A percentile compares a stretch with the other conserved stretches of the same genome.
Conservation (phyloP, 2,888 invertebrate species). For the Heliconius aoede region DNA sequence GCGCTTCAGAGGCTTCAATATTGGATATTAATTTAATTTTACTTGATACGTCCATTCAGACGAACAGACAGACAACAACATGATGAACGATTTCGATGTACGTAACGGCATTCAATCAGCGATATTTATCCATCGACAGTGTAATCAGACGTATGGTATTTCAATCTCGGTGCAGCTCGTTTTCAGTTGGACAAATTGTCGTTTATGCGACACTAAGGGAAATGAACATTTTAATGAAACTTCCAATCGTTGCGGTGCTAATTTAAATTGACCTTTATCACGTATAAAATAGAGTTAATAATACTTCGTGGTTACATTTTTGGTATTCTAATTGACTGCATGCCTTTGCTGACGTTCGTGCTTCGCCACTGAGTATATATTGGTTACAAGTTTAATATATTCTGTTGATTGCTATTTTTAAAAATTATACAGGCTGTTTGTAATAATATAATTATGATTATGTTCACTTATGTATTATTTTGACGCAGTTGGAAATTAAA, state of each 20-base stretch:
- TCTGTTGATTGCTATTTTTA: conserved; percentile 18
- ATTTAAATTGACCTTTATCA: conserved; percentile 18
- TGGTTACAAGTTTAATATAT: conserved; percentile 20
- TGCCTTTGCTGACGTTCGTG: conserved; percentile 24
- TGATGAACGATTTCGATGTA: too few species aligned
- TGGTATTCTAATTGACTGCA: conserved; percentile 25
- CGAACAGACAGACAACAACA: too few species aligned
- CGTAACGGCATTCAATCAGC: conserved; percentile 9
- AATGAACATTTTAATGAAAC: conserved; percentile 45
- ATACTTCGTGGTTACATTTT: neutral
- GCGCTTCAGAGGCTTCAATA: too few species aligned
- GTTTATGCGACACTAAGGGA: conserved; percentile 41
- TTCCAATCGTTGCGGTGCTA: neutral
- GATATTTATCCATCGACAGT: conserved; percentile 20
- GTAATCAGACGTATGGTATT: conserved; percentile 41
- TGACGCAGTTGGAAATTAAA: neutral
- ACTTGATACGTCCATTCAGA: too few species aligned
- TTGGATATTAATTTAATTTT: too few species aligned
- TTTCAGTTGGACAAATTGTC: conserved; percentile 42
- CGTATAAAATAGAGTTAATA: neutral
- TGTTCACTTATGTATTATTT: neutral
- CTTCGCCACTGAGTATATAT: conserved; percentile 15
- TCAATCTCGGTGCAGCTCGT: conserved; percentile 35
- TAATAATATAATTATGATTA: too few species aligned
- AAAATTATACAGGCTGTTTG: neutral